A percentile compares a stretch with the other conserved stretches of the same genome.
These are phyloP conservation scores for Pseudotriccus pelzelni DNA, from an alignment of 2,797 vertebrate genomes.

Conservation along the genomic window DNA sequence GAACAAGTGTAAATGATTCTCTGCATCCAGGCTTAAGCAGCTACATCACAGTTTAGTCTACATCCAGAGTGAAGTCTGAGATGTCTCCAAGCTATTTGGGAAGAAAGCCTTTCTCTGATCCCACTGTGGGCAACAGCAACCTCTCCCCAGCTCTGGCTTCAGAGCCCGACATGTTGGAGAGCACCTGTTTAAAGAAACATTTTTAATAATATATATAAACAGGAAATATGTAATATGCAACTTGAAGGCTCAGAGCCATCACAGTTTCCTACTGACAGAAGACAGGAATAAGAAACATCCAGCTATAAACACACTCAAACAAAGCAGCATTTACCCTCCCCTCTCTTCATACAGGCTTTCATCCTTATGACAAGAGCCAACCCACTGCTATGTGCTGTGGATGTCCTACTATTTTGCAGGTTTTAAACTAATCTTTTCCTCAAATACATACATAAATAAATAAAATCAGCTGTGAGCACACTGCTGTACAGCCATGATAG, in stretches of 20 bases:
- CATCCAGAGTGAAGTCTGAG: not conserved
- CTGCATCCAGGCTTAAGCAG: not conserved
- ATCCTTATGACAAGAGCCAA: not conserved
- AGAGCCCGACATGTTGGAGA: not conserved
- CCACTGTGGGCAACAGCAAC: not conserved
- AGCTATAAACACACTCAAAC: not conserved
- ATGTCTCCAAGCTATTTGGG: not conserved
- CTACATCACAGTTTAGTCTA: not conserved
- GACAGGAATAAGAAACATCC: not conserved
- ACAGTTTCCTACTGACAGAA: not conserved
- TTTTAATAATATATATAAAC: not conserved
- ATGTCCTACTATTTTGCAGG: not conserved
- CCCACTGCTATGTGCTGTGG: not conserved
- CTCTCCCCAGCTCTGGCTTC: not conserved
- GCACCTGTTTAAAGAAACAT: not conserved
- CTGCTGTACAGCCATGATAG: slow-evolving; percentile 1
- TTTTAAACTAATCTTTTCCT: not conserved
- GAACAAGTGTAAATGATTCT: not conserved
- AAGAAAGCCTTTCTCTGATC: not conserved
- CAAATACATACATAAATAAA: not conserved
- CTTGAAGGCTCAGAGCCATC: not conserved
- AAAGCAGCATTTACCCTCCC: not conserved
- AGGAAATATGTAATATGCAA: not conserved
- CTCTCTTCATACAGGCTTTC: not conserved
- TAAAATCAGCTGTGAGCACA: not conserved